A percentile compares a stretch with the other conserved stretches of the same genome.
Conservation (phyloP, 1,140 invertebrate genomes). For the Sminthurinus signatus region DNA sequence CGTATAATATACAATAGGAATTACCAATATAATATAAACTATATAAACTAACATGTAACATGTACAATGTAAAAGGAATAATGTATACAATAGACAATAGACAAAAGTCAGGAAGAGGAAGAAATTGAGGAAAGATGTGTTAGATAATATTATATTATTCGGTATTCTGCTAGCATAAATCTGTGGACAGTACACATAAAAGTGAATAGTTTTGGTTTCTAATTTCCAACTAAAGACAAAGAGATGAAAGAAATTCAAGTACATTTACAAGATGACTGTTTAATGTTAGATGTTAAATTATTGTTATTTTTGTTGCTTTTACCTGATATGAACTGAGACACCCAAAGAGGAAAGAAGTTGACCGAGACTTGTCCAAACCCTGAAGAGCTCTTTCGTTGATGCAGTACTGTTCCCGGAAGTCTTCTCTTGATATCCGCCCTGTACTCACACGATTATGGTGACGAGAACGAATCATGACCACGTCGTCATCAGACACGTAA, state of each 20-base stretch:
- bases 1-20: too few species aligned
- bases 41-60: too few species aligned
- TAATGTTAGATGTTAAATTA: background rate
- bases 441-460: too few species aligned
- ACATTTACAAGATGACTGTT: background rate
- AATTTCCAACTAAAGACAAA: background rate
- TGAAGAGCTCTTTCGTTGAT: slow-evolving; percentile 82
- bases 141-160: too few species aligned
- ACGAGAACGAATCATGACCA: slow-evolving; percentile 24
- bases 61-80: too few species aligned
- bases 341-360: slow-evolving; percentile 68
- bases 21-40: too few species aligned
- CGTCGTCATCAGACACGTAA: slow-evolving; percentile 44
- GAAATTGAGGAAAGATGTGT: too few species aligned
- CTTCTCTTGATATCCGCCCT: slow-evolving; percentile 55
- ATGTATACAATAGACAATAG: too few species aligned
- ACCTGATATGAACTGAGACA: slow-evolving; percentile 70
- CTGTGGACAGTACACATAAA: too few species aligned
- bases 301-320: background rate
- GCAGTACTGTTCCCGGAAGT: slow-evolving; percentile 84
- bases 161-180: too few species aligned
- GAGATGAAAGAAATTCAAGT: background rate
- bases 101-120: too few species aligned
- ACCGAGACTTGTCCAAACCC: slow-evolving; percentile 62
- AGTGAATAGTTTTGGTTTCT: too few species aligned